Percentiles rank a stretch among this genome's conserved stretches.
These are phyloP conservation scores for Oscarella lobularis DNA, from an alignment of 37 sponge, comb jelly and placozoan genomes.

Conservation along the genomic window DNA sequence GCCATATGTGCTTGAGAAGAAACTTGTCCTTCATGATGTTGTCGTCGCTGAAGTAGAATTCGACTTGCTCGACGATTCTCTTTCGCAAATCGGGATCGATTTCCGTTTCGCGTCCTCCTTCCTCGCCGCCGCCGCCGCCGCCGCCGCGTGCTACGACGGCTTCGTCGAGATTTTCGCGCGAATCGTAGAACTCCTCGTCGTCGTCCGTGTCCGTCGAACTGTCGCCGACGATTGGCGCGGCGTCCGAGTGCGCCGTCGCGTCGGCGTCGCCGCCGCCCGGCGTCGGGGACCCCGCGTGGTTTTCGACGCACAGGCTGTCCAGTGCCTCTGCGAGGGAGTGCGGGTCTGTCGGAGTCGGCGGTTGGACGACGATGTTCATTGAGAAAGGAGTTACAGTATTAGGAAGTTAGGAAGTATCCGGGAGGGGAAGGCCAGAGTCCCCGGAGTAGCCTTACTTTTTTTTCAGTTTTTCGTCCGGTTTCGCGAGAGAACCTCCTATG, in stretches of 20 bases:
- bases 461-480: no score
- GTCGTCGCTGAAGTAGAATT: slow-evolving; percentile 94
- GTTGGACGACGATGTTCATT: neutral
- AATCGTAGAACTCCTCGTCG: neutral
- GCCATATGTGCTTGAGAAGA: slow-evolving; percentile 76
- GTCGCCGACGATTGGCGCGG: neutral
- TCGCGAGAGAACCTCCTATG: no score
- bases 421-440: no score
- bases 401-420: no score
- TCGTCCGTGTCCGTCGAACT: neutral
- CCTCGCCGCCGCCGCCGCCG: neutral
- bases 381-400: neutral
- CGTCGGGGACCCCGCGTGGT: neutral
- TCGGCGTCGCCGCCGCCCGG: neutral
- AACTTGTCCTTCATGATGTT: slow-evolving; percentile 78
- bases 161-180: neutral
- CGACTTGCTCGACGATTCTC: slow-evolving; percentile 59
- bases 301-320: neutral
- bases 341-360: neutral
- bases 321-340: no score
- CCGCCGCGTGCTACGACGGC: neutral
- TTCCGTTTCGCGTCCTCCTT: neutral
- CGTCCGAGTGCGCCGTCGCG: neutral
- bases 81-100: slow-evolving; percentile 23
- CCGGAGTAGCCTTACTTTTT: no score